Percentiles rank a stretch among this genome's conserved stretches.
These are phyloP conservation scores for Microplitis deprimator DNA, from an alignment of 2,888 invertebrate genomes.

Conservation along the genomic window DNA sequence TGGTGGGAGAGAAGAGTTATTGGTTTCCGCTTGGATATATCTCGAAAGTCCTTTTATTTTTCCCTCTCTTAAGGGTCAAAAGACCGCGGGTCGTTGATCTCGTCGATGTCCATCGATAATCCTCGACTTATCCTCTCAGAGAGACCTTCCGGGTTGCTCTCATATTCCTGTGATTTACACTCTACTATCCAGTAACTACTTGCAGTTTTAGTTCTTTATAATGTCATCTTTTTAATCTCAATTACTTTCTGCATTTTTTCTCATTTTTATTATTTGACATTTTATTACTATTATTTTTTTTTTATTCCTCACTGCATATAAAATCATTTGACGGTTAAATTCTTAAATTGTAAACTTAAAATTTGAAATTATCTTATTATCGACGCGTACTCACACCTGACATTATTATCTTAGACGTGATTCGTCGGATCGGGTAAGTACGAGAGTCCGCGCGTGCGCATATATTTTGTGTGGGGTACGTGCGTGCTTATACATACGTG, in stretches of 20 bases:
- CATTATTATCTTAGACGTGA: slow-evolving; percentile 51
- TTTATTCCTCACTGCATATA: not conserved
- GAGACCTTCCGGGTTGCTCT: slow-evolving; percentile 20
- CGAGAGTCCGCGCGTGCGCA: slow-evolving; percentile 26
- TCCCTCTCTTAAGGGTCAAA: slow-evolving; percentile 23
- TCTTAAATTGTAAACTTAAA: slow-evolving; percentile 30
- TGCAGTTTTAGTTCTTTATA: slow-evolving; percentile 9
- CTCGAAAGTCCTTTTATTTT: slow-evolving; percentile 16
- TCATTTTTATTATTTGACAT: not conserved
- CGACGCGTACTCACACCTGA: slow-evolving; percentile 52
- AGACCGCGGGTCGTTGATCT: slow-evolving; percentile 38
- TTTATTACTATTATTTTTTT: not conserved
- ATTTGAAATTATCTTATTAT: slow-evolving; percentile 53
- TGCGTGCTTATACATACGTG: slow-evolving; percentile 48
- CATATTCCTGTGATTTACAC: slow-evolving; percentile 53
- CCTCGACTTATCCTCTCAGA: slow-evolving; percentile 27
- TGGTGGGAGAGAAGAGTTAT: slow-evolving; percentile 27
- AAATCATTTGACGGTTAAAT: not conserved
- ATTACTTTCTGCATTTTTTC: not conserved
- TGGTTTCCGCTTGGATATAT: slow-evolving; percentile 31
- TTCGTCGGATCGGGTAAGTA: slow-evolving; percentile 17
- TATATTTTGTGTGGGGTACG: slow-evolving; percentile 27
- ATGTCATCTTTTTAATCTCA: not conserved
- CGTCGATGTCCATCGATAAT: slow-evolving; percentile 42
- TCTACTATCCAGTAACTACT: slow-evolving; percentile 48